Percentiles rank a stretch among this genome's conserved stretches.
Conservation (phyloP, 2,888 invertebrate genomes). For the Acrocera orbiculus region DNA sequence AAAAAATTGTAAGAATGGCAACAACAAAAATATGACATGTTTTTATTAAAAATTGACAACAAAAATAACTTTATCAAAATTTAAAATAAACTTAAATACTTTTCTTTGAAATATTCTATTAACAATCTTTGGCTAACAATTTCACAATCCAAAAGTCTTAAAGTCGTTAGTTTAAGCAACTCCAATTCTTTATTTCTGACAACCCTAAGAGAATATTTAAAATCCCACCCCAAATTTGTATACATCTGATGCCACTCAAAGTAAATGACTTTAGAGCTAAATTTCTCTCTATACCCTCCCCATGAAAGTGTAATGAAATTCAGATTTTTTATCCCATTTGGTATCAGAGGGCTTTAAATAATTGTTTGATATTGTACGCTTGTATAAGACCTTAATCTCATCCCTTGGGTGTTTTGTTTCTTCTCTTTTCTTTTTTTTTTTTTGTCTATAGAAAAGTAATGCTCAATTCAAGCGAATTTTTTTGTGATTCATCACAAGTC, state of each 20-base stretch:
- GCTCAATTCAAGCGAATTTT: neutral
- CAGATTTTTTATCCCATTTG: conserved; percentile 11
- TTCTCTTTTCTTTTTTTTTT: conserved; percentile 5
- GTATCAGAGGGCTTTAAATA: conserved; percentile 13
- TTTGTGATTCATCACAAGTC: neutral
- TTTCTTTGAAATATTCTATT: too few species aligned
- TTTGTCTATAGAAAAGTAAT: conserved; percentile 2
- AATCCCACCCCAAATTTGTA: conserved; percentile 8
- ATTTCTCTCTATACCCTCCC: conserved; percentile 1
- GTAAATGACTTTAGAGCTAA: conserved; percentile 11
- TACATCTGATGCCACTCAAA: conserved; percentile 15
- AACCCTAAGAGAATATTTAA: too few species aligned
- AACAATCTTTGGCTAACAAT: too few species aligned
- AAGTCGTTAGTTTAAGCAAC: too few species aligned
- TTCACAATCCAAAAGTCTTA: too few species aligned
- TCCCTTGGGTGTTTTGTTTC: conserved; percentile 5
- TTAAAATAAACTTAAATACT: too few species aligned
- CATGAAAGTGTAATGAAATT: conserved; percentile 9
- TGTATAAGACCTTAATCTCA: conserved; percentile 11
- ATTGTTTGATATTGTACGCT: conserved; percentile 13
- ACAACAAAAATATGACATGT: too few species aligned
- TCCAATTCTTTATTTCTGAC: conserved; percentile 27
- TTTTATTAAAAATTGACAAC: too few species aligned
- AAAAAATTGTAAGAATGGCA: too few species aligned
- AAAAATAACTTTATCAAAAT: too few species aligned